Evolutionary conservation across 2,888 invertebrate species (phyloP), one percentile per base, ranked within the genome.

Genomic region (Scaptomyza cyrtandrae): DNA sequence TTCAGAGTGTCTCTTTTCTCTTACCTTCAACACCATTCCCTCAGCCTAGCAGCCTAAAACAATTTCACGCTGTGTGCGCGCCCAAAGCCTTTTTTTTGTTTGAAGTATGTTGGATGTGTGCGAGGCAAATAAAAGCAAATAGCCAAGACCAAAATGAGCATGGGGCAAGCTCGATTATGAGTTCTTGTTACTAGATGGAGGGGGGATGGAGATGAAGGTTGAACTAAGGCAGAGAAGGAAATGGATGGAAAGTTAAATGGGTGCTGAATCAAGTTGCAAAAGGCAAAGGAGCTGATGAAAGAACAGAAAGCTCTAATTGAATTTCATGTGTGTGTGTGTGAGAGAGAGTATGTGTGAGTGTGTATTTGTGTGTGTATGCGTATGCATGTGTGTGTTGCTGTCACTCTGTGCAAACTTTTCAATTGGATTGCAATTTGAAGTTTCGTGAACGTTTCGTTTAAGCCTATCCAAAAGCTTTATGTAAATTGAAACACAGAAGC

Each of bases 221-320:
- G 43, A 55, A 46, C 29, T 37, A 49, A 59, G 45, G 7, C 2
- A 1, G 11, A n/a, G 7, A 10, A 1, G 11, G 43, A 10, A 14
- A 19, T 4, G 14, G 31, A 13, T n/a, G 37, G 13, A 16, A 3
- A 37, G 29, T 11, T 13, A 16, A 49, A 16, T n/a, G 27, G 48
- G 27, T 10, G 29, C 43, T 44, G 45, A 55, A 44, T 35, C 43
- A 49, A 57, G 48, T 48, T 44, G 57, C 39, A 31, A 44, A 49
- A 62, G 49, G 10, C 41, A 60, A 64, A 67, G 60, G 62, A 59
- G 50, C 80, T 76, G 86, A 72, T 80, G 80, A 86, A 71, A 68
- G 67, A 63, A 74, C 71, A 69, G 10, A 56, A 69, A 77, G 78
- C 78, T 84, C 75, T 86, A 83, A 83, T 83, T 83, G 87, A 83